These are phyloP conservation scores for Xiphophorus maculatus DNA, from an alignment of 2,113 vertebrate species.

Conservation along the genomic window DNA sequence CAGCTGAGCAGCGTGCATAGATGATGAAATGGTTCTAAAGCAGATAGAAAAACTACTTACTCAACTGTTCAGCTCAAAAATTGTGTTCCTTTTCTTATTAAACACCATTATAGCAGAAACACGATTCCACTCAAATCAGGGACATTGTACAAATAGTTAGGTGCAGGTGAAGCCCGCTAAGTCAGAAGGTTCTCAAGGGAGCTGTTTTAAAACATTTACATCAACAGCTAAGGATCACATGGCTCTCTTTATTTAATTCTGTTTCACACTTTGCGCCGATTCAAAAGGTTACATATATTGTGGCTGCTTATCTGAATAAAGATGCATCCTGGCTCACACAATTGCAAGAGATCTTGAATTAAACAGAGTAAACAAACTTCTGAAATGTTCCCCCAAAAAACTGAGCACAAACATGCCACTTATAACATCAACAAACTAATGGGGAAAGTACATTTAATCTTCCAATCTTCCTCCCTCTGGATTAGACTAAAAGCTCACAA, in stretches of 20 bases:
- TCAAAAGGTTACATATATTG: not conserved
- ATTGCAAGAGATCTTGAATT: not conserved
- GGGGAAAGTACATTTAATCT: not conserved
- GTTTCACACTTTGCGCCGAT: conserved; percentile 53
- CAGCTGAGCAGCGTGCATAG: conserved; percentile 3
- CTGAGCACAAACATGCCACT: not conserved
- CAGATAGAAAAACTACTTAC: conserved; percentile 10
- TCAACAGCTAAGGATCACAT: conserved; percentile 55
- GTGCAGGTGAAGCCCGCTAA: conserved; percentile 17
- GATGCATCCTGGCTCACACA: not conserved
- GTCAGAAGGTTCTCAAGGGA: conserved; percentile 8
- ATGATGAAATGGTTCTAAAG: conserved; percentile 26
- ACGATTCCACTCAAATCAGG: conserved; percentile 20
- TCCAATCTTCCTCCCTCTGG: not conserved
- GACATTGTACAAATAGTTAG: conserved; percentile 9
- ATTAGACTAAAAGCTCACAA: not conserved
- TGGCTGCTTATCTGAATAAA: not conserved
- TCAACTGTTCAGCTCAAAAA: conserved; percentile 24
- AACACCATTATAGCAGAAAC: not conserved
- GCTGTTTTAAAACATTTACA: conserved; percentile 27
- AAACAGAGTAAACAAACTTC: not conserved
- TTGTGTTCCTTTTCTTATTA: not conserved
- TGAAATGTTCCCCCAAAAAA: not conserved
- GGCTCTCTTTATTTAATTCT: conserved; percentile 63
- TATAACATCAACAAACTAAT: not conserved